A percentile compares a stretch with the other conserved stretches of the same genome.
Evolutionary conservation across 2,888 invertebrate species (phyloP).

Genomic region (Athalia cordata): DNA sequence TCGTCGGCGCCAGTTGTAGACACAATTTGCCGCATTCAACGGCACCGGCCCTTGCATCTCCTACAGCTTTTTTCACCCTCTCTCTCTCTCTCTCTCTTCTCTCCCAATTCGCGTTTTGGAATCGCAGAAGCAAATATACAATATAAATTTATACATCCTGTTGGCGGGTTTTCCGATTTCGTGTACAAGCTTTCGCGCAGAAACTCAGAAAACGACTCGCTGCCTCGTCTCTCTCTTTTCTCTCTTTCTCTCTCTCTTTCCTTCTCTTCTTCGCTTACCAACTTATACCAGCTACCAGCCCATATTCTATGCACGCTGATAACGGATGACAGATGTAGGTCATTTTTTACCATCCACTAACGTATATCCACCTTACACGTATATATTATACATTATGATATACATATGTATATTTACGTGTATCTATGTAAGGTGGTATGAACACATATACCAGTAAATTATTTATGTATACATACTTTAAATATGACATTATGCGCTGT

Average conservation of each 20-base stretch:
- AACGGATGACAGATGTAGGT: slow-evolving; percentile 46
- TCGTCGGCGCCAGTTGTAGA: not conserved
- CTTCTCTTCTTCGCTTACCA: not conserved
- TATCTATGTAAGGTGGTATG: no score
- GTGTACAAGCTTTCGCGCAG: no score
- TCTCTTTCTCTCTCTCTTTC: not conserved
- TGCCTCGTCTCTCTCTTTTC: not conserved
- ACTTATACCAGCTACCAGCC: no score
- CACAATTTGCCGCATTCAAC: slow-evolving; percentile 26
- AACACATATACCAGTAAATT: not conserved
- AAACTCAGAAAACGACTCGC: not conserved
- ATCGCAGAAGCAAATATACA: slow-evolving; percentile 19
- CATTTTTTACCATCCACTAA: slow-evolving; percentile 41
- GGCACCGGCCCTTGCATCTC: not conserved
- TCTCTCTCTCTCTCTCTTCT: not conserved
- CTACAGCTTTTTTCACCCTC: not conserved
- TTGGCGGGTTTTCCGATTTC: slow-evolving; percentile 31
- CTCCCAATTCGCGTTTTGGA: slow-evolving; percentile 7
- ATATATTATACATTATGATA: not conserved
- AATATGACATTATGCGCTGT: slow-evolving; percentile 37
- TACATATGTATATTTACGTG: not conserved
- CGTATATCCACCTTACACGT: not conserved
- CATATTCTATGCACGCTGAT: slow-evolving; percentile 53
- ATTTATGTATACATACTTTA: slow-evolving; percentile 20
- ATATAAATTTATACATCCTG: slow-evolving; percentile 41